These are phyloP conservation scores for Anneissia japonica DNA, from an alignment of 35 echinoderm and acorn worm genomes.

Conservation along the genomic window DNA sequence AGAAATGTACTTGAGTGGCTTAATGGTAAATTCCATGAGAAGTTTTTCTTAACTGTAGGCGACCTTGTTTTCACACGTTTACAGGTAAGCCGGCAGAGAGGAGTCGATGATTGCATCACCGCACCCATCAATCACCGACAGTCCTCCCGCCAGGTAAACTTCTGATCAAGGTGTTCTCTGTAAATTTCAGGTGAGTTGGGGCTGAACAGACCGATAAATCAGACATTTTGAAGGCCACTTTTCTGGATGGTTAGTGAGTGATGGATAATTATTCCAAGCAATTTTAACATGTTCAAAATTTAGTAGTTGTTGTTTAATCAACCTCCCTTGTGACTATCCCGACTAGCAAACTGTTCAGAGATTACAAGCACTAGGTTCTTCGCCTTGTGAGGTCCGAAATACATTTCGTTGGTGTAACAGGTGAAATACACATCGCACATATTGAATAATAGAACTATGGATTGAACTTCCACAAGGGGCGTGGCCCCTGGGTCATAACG, in stretches of 20 bases:
- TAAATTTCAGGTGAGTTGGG: neutral
- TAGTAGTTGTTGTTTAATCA: neutral
- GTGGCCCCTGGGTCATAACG: neutral
- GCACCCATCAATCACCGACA: neutral
- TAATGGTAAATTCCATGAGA: neutral
- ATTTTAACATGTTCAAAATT: neutral
- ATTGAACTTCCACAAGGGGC: neutral
- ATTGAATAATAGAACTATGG: neutral
- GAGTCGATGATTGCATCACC: neutral
- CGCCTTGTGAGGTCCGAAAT: neutral
- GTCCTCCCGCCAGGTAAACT: neutral
- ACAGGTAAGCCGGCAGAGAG: neutral
- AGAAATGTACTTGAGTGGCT: neutral
- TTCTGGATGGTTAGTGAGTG: neutral
- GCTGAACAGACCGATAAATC: neutral
- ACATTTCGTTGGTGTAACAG: neutral
- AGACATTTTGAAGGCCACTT: neutral
- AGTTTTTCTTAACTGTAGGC: neutral
- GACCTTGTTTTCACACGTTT: neutral
- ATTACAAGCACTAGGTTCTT: neutral
- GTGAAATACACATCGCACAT: neutral
- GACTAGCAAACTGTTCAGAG: neutral
- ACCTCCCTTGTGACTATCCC: neutral
- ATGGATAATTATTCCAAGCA: neutral
- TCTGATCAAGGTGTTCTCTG: neutral